Evolutionary conservation across 2,113 vertebrate species (phyloP).

Genomic region (Aegotheles bennettii): DNA sequence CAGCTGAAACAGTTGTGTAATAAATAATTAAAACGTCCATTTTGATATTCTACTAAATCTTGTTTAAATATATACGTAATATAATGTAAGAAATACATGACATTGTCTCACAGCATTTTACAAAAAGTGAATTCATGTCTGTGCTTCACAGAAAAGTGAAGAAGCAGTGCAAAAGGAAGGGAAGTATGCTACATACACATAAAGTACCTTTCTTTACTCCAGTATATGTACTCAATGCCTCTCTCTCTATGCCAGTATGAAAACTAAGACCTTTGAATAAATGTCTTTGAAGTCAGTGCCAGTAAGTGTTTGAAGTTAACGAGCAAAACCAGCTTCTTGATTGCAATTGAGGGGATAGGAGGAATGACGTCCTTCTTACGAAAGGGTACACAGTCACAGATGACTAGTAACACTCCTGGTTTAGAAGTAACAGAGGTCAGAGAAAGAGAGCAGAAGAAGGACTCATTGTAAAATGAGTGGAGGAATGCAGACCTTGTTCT

Average conservation of each 20-base stretch:
- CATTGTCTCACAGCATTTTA: not conserved
- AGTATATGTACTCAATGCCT: not conserved
- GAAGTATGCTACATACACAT: not conserved
- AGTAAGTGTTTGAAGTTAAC: not conserved
- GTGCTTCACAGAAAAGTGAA: not conserved
- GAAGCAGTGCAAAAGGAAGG: not conserved
- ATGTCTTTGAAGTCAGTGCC: not conserved
- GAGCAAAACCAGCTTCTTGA: not conserved
- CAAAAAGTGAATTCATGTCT: not conserved
- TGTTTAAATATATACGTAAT: not conserved
- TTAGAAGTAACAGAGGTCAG: not conserved
- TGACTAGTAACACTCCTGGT: not conserved
- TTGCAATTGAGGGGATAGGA: not conserved
- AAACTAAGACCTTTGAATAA: not conserved
- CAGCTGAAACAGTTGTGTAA: not conserved
- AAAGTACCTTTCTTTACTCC: not conserved
- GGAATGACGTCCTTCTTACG: not conserved
- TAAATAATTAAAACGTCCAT: not conserved
- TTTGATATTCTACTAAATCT: not conserved
- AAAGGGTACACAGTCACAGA: not conserved
- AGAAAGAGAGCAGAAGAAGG: not conserved
- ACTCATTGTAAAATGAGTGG: not conserved
- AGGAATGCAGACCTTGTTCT: not conserved
- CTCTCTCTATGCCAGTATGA: not conserved
- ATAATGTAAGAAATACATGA: not conserved